Evolutionary conservation across 2,888 invertebrate species (phyloP), one percentile per base, ranked within the genome.

Genomic region (Tenthredo amoena): DNA sequence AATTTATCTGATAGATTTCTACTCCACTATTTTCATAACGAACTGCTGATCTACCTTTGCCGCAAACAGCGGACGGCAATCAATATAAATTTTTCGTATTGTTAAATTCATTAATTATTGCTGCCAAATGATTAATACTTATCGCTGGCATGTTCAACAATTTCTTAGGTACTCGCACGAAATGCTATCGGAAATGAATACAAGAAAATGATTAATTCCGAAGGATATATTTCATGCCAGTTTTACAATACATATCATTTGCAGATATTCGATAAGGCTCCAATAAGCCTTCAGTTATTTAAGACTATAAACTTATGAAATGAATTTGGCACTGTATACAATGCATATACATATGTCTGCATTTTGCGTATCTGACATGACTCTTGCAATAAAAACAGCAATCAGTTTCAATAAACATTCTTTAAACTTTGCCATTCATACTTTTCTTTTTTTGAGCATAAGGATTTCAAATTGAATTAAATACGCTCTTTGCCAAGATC

Each of bases 151-250:
- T 47, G 47, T 47, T 47, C 15, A 5, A 50, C 18, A n/a, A 6
- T 50, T 50, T 50, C 6, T 50, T 18, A 50, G 18, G 7, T 55
- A 55, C 55, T 55, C 55, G n/a, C 55, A 7, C n/a, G 6, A n/a
- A n/a, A n/a, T 55, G 55, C 55, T n/a, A n/a, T 7, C n/a, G 6
- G 1, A 21, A 43, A 43, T 43, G 26, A 43, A 43, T 74, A 43
- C 4, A 26, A 40, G 18, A 0, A 43, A 43, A 43, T 74, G 21
- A 74, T 68, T 50, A n/a, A 62, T 79, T 83, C n/a, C 21, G 68
- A 83, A 83, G 31, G 43, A 83, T 83, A 83, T 83, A 68, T 83
- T 82, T 83, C 40, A 83, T 47, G 47, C 82, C 82, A 50, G 68
- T 83, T 83, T 83, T 83, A 47, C 81, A 58, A 81, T 58, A 81